Conservation (phyloP, 2,797 vertebrate species). For the Kryptolebias ocellatus region DNA sequence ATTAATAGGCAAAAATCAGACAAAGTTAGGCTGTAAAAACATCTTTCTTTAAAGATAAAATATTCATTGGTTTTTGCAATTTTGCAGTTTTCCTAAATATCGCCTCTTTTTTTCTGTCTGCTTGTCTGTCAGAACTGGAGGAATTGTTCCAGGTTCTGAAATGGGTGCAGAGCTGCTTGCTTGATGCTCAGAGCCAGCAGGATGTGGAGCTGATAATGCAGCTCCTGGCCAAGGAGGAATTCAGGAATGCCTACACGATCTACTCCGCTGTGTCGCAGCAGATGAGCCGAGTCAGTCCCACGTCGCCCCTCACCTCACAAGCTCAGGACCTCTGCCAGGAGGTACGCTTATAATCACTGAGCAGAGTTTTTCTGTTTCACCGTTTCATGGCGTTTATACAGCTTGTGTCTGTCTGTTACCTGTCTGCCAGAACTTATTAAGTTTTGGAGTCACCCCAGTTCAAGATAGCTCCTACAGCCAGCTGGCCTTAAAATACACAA, state of each 20-base stretch:
- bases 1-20: too few species aligned
- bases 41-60: too few species aligned
- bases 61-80: too few species aligned
- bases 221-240: slow-evolving; percentile 89
- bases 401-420: too few species aligned
- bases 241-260: slow-evolving; percentile 91
- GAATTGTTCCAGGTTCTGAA: slow-evolving; percentile 89
- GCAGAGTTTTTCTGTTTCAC: too few species aligned
- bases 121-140: slow-evolving; percentile 85
- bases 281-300: slow-evolving; percentile 87
- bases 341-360: slow-evolving; percentile 74
- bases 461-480: too few species aligned
- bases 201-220: slow-evolving; percentile 89
- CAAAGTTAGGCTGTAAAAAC: too few species aligned
- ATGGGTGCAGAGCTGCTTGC: slow-evolving; percentile 85
- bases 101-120: slow-evolving; percentile 14
- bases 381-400: too few species aligned
- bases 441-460: too few species aligned
- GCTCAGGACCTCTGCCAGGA: slow-evolving; percentile 91
- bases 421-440: too few species aligned
- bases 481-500: too few species aligned
- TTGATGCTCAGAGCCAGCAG: slow-evolving; percentile 92
- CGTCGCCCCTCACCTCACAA: slow-evolving; percentile 87
- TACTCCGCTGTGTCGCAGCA: slow-evolving; percentile 89
- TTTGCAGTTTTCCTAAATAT: not conserved